Percentiles rank a stretch among this genome's conserved stretches.
Conservation (phyloP, 1,140 invertebrate species). For the Drosophila setifemur region DNA sequence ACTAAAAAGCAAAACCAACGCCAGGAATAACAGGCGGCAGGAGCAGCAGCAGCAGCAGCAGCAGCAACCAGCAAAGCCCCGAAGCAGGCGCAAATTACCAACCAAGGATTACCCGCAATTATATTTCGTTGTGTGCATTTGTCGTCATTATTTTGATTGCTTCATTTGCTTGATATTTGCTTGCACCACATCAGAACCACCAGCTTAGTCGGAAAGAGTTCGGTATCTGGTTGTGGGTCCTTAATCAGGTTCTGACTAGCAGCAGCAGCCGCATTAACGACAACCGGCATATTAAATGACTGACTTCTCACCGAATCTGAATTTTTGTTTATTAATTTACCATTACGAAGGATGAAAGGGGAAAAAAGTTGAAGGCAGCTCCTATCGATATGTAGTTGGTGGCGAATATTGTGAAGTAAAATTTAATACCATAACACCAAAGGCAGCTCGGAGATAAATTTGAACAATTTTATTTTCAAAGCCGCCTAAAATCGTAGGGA, state of each 20-base stretch:
- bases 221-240: background rate
- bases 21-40: slow-evolving; percentile 14
- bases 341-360: no score
- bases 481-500: no score
- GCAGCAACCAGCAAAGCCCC: slow-evolving; percentile 16
- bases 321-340: slow-evolving; percentile 77
- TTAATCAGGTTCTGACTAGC: background rate
- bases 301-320: slow-evolving; percentile 64
- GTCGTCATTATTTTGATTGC: slow-evolving; percentile 73
- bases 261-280: slow-evolving; percentile 12
- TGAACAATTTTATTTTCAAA: no score
- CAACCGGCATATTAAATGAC: slow-evolving; percentile 40
- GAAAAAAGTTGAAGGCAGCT: no score
- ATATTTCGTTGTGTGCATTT: slow-evolving; percentile 75
- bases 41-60: no score
- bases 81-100: slow-evolving; percentile 64
- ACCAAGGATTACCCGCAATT: slow-evolving; percentile 74
- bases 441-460: no score
- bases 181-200: background rate
- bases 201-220: background rate
- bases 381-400: no score
- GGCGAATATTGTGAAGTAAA: no score
- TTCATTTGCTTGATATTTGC: slow-evolving; percentile 58
- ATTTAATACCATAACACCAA: no score
- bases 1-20: slow-evolving; percentile 53